phyloP scores from a whole-genome alignment of 2,113 vertebrate genomes.

The Python bivittatus region DNA sequence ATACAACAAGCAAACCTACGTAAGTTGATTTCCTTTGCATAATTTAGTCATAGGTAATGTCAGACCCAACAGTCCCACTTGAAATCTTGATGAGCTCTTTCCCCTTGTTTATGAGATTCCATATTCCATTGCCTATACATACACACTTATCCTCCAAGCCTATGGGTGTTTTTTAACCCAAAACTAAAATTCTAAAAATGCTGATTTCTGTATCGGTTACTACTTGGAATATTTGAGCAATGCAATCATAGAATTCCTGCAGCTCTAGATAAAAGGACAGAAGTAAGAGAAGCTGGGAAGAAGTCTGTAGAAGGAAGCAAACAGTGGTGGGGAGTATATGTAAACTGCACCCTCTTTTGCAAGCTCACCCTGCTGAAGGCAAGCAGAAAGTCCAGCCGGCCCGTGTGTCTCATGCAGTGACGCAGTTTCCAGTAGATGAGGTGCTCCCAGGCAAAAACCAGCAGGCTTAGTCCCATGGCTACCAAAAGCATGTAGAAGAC shows the following conservation, averaged over 20 bases:
- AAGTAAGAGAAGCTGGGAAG: not conserved
- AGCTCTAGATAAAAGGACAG: not conserved
- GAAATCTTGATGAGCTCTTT: not conserved
- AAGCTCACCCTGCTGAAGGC: slow-evolving; percentile 91
- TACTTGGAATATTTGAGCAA: not conserved
- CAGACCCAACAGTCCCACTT: not conserved
- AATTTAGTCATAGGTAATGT: not conserved
- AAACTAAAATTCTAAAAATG: not conserved
- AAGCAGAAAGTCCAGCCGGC: slow-evolving; percentile 89
- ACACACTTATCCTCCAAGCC: not conserved
- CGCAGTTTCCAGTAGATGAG: slow-evolving; percentile 96
- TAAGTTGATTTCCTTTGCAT: not conserved
- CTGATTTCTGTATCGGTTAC: not conserved
- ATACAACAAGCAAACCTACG: not conserved
- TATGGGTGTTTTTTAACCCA: not conserved
- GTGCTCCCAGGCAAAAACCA: slow-evolving; percentile 97
- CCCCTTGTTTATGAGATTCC: not conserved
- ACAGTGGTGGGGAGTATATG: too few species aligned
- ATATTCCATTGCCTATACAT: too few species aligned
- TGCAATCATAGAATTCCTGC: not conserved
- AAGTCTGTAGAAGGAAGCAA: not conserved
- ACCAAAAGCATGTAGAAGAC: slow-evolving; percentile 99
- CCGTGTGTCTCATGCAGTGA: slow-evolving; percentile 83
- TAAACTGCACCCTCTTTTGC: too few species aligned
- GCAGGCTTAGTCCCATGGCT: slow-evolving; percentile 95